Base-by-base conservation (phyloP, 2,797 vertebrate genomes). In the Myripristis jacobus region DNA sequence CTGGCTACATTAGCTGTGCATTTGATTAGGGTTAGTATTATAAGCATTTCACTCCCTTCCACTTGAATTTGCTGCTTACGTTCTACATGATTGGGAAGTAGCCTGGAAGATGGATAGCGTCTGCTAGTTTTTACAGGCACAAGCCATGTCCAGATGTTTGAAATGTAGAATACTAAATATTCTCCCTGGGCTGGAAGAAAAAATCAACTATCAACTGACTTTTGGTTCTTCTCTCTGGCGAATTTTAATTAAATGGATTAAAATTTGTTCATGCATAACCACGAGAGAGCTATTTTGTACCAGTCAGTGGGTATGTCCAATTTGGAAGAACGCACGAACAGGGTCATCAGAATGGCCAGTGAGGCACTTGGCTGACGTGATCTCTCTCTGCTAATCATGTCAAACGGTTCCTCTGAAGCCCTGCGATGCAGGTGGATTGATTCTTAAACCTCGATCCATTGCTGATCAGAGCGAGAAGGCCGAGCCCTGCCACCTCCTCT, bases 391-490 rank as follows among this genome's bases (percentile, higher is more conserved):
- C 80, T 84, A 87, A 85, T 85, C 79, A 66, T 44, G 75, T 65
- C 83, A 86, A 68, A 80, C 75, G 66, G 50, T 62, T 73, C 47
- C 41, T 31, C 70, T 51, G 34, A 29, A 54, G 50, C 70, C 73
- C 62, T 76, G 36, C 2, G 6, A 83, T 73, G 76, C 80, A 84
- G 87, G 73, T 73, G 77, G 86, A 92, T 89, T 88, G 91, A 91
- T 91, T 90, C 90, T 83, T 85, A 91, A 83, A 88, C 90, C 90
- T 79, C 70, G 79, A 83, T 82, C 75, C 74, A 83, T 89, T 84
- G 29, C 70, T 6, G 41, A 73, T 78, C 43, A n/a, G 79, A 70
- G 65, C 44, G 79, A 81, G 76, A 74, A 53, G 41, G 57, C 71
- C 48, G 38, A 74, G 66, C n/a, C 66, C 52, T 3, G 21, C 27